Base-by-base conservation (phyloP, 2,888 invertebrate genomes). In the Sycophila texana region DNA sequence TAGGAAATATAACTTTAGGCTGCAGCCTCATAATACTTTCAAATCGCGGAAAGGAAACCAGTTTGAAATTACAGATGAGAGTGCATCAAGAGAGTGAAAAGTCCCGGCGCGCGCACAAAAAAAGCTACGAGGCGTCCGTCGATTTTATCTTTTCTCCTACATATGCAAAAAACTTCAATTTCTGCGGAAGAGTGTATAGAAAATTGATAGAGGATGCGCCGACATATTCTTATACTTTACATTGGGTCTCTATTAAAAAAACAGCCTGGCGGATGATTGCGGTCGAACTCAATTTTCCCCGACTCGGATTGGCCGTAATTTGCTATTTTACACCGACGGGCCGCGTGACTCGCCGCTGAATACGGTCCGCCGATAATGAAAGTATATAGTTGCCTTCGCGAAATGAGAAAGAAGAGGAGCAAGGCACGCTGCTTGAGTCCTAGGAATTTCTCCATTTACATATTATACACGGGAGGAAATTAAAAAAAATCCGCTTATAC, bases 401-500 rank as follows among this genome's bases (percentile, higher is more conserved):
- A 20, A 30, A n/a, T 16, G 20, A 47, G 22, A 39, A 39, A 39
- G 39, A 39, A 39, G 39, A 39, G 39, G 39, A 39, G 39, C 39
- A 39, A 39, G 10, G 18, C 20, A 30, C 57, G 47, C 57, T 4
- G 55, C 22, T 71, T 63, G 39, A 71, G 51, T 57, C 20, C 3
- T 55, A 66, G 65, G 77, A 73, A 77, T 77, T 72, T 39, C 10
- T n/a, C 39, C 61, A 78, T 78, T 78, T 74, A 39, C 72, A 77
- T 77, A 67, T 72, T 30, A 66, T 58, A 26, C 22, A 49, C 16
- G 58, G 7, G 7, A 63, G 67, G 55, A 74, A 78, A 57, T 68
- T 68, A 67, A 68, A 73, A 67, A 61, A 39, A 61, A 60, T 58
- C 5, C 51, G 2, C 30, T 7, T n/a, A 30, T 61, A 22, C 49